phyloP scores from a whole-genome alignment of 2,797 vertebrate genomes.

The Columba guinea region DNA sequence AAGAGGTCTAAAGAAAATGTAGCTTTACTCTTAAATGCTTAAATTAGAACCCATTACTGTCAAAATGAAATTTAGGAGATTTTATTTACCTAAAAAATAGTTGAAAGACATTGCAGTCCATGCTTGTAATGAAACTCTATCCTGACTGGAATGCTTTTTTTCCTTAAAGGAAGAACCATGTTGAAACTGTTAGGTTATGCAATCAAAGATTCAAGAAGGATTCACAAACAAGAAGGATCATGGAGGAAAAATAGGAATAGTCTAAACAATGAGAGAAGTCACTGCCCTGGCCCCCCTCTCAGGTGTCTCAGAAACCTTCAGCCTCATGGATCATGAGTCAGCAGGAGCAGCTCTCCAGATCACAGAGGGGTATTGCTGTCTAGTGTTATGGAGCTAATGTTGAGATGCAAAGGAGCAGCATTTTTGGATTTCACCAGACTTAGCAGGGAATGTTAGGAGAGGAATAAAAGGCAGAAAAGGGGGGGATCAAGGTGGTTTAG shows the following conservation, averaged over 20 bases:
- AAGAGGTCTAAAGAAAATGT: not conserved
- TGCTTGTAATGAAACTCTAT: constrained; percentile 1
- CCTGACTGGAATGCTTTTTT: not conserved
- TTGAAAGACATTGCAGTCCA: not conserved
- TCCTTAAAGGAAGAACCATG: not conserved
- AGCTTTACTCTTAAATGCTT: constrained; percentile 15
- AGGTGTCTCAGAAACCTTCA: not conserved
- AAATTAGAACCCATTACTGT: not conserved
- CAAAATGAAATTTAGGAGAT: not conserved
- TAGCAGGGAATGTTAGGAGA: not conserved
- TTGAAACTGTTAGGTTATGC: not conserved
- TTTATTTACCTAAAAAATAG: not conserved
- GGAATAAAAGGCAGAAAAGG: not conserved
- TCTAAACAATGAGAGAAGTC: not conserved
- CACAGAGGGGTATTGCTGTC: not conserved
- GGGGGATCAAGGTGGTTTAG: not conserved
- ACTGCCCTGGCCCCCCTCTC: not conserved
- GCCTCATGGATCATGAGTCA: not conserved
- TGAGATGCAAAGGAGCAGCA: not conserved
- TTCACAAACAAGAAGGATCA: not conserved
- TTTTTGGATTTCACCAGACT: not conserved
- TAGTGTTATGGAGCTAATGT: rapidly evolving
- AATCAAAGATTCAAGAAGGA: not conserved
- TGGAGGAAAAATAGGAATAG: not conserved
- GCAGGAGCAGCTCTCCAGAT: not conserved